Percentiles rank a stretch among this genome's conserved stretches.
phyloP scores from a whole-genome alignment of 2,113 vertebrate genomes.

The Malurus elegans region DNA sequence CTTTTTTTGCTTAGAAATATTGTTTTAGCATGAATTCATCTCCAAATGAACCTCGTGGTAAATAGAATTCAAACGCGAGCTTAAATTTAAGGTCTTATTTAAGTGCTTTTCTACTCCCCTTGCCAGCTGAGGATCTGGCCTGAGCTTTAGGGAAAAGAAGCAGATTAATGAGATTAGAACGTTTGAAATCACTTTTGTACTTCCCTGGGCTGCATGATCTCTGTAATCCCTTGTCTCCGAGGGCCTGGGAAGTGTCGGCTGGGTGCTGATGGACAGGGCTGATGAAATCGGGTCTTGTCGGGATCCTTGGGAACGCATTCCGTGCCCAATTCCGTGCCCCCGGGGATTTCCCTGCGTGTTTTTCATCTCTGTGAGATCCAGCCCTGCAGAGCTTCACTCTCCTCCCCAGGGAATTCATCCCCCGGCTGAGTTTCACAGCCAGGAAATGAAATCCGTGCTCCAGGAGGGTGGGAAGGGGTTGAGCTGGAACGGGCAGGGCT shows the following conservation, averaged over 20 bases:
- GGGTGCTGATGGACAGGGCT: neutral
- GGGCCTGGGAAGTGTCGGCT: neutral
- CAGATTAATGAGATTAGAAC: slow-evolving; percentile 46
- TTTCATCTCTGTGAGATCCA: neutral
- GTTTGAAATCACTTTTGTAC: slow-evolving; percentile 32
- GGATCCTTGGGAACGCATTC: neutral
- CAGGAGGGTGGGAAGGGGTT: neutral
- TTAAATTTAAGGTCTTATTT: slow-evolving; percentile 57
- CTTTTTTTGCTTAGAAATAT: neutral
- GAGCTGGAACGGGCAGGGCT: neutral
- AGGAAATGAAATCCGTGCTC: neutral
- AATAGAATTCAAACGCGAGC: slow-evolving; percentile 13
- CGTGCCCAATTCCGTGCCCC: neutral
- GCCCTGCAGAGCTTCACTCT: neutral
- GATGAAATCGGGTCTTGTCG: neutral
- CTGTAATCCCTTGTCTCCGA: neutral
- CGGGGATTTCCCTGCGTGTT: neutral
- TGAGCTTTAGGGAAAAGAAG: slow-evolving; percentile 8
- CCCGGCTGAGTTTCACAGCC: neutral
- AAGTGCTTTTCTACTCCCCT: slow-evolving; percentile 36
- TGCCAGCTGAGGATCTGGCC: slow-evolving; percentile 33
- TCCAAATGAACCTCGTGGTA: slow-evolving; percentile 23
- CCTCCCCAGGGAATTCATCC: neutral
- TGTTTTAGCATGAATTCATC: slow-evolving; percentile 25
- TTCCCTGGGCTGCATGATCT: neutral